Evolutionary conservation across 2,797 vertebrate genomes (phyloP).

Genomic region (Danio jaintianensis): DNA sequence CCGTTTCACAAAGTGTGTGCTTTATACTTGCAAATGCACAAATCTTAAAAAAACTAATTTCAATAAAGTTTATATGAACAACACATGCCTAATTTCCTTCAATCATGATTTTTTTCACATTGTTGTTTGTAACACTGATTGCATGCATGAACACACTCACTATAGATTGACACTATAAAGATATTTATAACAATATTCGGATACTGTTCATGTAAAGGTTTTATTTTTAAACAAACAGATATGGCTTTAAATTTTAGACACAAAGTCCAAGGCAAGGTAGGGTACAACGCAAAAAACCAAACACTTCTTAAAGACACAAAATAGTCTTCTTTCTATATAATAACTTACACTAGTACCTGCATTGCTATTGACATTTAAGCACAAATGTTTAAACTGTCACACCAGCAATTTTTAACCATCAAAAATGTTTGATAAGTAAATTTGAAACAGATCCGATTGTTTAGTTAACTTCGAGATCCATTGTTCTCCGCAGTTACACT

Average conservation of each 20-base stretch:
- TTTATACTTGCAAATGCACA: too few relatives aligned
- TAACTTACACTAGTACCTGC: neutral
- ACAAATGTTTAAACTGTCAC: neutral
- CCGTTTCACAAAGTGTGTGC: constrained; percentile 1
- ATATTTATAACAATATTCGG: constrained; percentile 15
- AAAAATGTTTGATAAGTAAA: neutral
- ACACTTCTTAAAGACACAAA: neutral
- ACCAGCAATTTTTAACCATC: neutral
- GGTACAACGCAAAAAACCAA: constrained; percentile 8
- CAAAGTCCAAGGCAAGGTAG: constrained; percentile 5
- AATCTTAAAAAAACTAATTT: neutral
- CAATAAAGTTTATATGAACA: constrained; percentile 31
- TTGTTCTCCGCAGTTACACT: constrained; percentile 8
- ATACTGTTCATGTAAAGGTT: neutral
- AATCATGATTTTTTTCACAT: neutral
- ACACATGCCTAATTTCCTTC: neutral
- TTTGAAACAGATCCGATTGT: neutral
- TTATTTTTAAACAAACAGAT: constrained; percentile 40
- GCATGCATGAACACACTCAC: neutral
- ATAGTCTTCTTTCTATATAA: neutral
- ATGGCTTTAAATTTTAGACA: constrained; percentile 7
- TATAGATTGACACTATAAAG: neutral
- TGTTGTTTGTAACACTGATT: too few relatives aligned
- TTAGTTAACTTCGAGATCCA: neutral
- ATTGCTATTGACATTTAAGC: neutral